phyloP scores from a whole-genome alignment of 1,140 invertebrate genomes.

The Maconellicoccus hirsutus region DNA sequence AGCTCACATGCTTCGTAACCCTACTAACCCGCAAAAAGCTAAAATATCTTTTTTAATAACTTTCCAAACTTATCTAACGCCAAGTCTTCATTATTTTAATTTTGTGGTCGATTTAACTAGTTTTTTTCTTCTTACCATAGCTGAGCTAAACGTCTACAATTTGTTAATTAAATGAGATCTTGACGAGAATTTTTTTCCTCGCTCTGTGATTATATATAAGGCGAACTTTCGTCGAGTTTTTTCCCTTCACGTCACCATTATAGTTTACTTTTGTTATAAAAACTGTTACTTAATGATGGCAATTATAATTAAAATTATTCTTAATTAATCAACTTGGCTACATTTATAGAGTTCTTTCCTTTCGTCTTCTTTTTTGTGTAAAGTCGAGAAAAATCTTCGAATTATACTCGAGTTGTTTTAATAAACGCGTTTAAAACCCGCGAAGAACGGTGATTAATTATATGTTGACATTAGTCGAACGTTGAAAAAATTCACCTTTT shows the following conservation, averaged over 20 bases:
- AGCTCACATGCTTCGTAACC: neutral
- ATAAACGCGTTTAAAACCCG: too few species aligned
- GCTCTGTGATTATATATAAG: neutral
- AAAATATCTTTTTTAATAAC: too few species aligned
- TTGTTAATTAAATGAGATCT: constrained; percentile 5
- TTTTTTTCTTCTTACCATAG: neutral
- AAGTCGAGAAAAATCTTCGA: too few species aligned
- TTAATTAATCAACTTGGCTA: neutral
- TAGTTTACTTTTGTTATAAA: neutral
- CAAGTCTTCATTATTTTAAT: neutral
- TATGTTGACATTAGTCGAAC: too few species aligned
- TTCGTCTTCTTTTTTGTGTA: too few species aligned
- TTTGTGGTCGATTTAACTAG: neutral
- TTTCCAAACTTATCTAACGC: neutral
- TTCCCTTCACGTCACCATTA: neutral
- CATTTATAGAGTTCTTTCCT: too few species aligned
- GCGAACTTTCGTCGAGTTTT: neutral
- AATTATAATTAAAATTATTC: constrained; percentile 1
- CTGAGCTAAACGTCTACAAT: neutral
- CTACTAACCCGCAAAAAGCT: neutral
- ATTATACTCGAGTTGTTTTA: too few species aligned
- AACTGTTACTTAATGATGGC: neutral
- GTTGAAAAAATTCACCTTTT: too few species aligned
- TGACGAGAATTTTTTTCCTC: neutral
- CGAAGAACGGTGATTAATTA: too few species aligned